A percentile compares a stretch with the other conserved stretches of the same genome.
Conservation (phyloP, 2,113 vertebrate genomes). For the Lophius piscatorius region DNA sequence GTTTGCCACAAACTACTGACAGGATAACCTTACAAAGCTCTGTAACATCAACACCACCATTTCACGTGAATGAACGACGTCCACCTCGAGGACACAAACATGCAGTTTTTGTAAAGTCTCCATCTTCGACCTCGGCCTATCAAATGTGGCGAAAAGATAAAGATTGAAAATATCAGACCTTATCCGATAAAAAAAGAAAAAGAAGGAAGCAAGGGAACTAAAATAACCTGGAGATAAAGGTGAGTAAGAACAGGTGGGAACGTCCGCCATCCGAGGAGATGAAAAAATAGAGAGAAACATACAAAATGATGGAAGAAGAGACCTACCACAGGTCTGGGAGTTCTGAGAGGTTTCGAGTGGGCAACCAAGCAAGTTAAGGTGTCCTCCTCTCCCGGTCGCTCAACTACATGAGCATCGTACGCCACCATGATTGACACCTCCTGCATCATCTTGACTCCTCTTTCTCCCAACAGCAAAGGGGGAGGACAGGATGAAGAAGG, state of each 20-base stretch:
- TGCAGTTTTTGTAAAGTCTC: neutral
- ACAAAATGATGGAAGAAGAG: neutral
- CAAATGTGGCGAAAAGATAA: neutral
- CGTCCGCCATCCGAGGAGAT: neutral
- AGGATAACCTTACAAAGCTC: conserved; percentile 15
- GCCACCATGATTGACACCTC: conserved; percentile 95
- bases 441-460: conserved; percentile 91
- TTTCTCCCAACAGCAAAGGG: conserved; percentile 16
- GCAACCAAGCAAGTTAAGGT: conserved; percentile 89
- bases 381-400: conserved; percentile 90
- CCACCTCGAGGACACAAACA: conserved; percentile 9
- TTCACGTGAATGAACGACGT: neutral
- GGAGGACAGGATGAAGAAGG: conserved; percentile 26
- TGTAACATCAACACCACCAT: conserved; percentile 14
- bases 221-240: neutral
- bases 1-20: conserved; percentile 25
- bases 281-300: neutral
- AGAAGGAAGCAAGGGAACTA: neutral
- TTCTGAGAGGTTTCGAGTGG: conserved; percentile 89
- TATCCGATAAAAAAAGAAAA: neutral
- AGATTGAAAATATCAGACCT: neutral
- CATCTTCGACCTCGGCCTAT: too few relatives aligned
- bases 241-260: neutral
- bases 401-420: conserved; percentile 94
- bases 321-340: conserved; percentile 91